Evolutionary conservation across 2,113 vertebrate genomes (phyloP).

Genomic region (Calcarius ornatus): DNA sequence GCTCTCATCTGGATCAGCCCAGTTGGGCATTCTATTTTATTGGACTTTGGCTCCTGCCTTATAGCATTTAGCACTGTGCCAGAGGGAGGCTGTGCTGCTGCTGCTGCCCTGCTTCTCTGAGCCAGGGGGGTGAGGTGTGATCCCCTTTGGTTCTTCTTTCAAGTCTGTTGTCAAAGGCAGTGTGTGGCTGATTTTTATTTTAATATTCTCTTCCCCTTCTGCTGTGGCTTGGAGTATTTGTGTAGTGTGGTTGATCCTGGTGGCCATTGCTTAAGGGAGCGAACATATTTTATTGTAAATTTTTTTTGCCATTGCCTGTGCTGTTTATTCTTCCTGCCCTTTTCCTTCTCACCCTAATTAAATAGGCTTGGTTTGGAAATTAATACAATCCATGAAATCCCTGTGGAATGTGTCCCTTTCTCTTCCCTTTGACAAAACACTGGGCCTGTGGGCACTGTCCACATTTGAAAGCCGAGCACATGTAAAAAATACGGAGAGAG

Average conservation of each 20-base stretch:
- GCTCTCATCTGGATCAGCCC: background rate
- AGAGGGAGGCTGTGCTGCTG: background rate
- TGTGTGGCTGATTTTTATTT: background rate
- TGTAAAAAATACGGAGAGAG: background rate
- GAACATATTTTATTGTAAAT: background rate
- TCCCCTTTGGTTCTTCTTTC: background rate
- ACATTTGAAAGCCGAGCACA: background rate
- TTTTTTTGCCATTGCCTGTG: background rate
- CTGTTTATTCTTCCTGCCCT: background rate
- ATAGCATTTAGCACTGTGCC: background rate
- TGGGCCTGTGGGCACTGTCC: background rate
- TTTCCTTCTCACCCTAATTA: background rate
- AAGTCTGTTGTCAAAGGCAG: background rate
- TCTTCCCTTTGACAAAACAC: background rate
- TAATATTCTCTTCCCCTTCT: background rate
- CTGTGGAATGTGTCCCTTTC: background rate
- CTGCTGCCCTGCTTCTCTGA: background rate
- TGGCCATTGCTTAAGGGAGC: background rate
- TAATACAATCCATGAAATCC: background rate
- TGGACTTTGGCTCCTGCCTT: background rate
- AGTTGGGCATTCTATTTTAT: background rate
- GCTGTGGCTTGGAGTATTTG: background rate
- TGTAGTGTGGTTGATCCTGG: background rate
- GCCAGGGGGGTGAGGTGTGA: background rate
- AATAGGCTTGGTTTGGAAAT: slow-evolving; percentile 30